A percentile compares a stretch with the other conserved stretches of the same genome.
These are phyloP conservation scores for Spea hammondii DNA, from an alignment of 2,797 vertebrate species.

Conservation along the genomic window DNA sequence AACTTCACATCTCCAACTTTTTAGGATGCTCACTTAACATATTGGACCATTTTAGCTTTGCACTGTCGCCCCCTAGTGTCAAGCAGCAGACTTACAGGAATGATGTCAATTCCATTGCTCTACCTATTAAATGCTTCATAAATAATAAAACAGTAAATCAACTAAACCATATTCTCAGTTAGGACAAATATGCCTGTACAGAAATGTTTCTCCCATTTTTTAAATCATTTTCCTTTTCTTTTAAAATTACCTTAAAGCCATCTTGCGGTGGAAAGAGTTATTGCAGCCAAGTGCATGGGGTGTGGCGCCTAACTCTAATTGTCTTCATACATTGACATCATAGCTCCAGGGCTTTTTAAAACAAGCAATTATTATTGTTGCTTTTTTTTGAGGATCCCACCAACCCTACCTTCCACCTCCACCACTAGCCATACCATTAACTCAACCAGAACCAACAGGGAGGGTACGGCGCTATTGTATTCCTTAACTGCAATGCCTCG, in stretches of 20 bases:
- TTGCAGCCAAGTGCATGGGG: constrained; percentile 11
- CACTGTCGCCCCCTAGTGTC: constrained; percentile 43
- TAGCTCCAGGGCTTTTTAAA: not conserved
- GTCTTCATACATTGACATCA: constrained; percentile 3
- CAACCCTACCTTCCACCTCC: too few species aligned
- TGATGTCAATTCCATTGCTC: not conserved
- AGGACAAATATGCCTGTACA: not conserved
- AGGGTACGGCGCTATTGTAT: too few species aligned
- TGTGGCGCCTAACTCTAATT: constrained; percentile 15
- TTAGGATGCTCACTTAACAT: constrained; percentile 49
- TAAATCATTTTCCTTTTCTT: not conserved
- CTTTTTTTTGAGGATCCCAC: not conserved
- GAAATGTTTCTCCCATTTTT: not conserved
- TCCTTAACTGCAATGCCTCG: too few species aligned
- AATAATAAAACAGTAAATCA: too few species aligned
- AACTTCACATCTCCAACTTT: constrained; percentile 39
- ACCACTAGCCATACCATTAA: too few species aligned
- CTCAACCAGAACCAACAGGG: too few species aligned
- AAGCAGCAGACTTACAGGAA: not conserved
- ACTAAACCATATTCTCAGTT: not conserved
- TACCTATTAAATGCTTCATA: not conserved
- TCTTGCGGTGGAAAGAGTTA: not conserved
- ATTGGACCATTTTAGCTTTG: constrained; percentile 25
- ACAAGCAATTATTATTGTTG: not conserved
- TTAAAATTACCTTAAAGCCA: not conserved